Percentiles rank a stretch among this genome's conserved stretches.
Conservation (phyloP, 2,888 invertebrate genomes). For the Drosophila imparisetae region DNA sequence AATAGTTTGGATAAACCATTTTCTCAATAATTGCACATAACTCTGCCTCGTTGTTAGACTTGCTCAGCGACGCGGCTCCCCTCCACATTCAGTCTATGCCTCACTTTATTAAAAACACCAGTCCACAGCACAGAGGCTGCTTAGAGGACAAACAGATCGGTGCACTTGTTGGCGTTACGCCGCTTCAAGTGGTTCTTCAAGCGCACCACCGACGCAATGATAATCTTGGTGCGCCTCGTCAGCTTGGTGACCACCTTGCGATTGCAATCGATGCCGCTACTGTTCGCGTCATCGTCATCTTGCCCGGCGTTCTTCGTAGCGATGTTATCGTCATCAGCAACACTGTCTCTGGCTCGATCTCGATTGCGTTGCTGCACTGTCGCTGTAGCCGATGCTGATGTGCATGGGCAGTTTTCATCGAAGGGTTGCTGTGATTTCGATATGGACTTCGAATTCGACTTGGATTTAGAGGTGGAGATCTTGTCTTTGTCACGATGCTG, state of each 20-base stretch:
- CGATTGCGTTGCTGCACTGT: conserved; percentile 35
- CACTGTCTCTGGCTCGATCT: background rate
- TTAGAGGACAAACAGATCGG: conserved; percentile 84
- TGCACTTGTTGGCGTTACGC: conserved; percentile 83
- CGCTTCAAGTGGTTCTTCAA: conserved; percentile 83
- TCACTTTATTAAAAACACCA: background rate
- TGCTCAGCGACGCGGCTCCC: background rate
- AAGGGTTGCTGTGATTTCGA: background rate
- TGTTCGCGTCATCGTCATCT: conserved; percentile 20
- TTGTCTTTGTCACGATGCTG: conserved; percentile 28
- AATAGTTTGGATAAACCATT: background rate
- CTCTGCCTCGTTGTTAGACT: background rate
- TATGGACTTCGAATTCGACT: background rate
- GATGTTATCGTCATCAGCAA: conserved; percentile 1
- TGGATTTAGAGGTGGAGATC: background rate
- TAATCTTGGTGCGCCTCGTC: conserved; percentile 83
- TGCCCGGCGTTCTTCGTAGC: background rate
- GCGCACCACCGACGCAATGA: conserved; percentile 83
- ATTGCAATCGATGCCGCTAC: conserved; percentile 56
- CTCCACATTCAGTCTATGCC: conserved; percentile 10
- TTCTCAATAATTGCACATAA: background rate
- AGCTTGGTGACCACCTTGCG: conserved; percentile 82
- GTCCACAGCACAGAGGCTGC: background rate
- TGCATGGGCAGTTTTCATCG: conserved; percentile 41
- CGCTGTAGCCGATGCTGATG: conserved; percentile 52